Base-by-base conservation (phyloP, 23 tunicate species). In the Corella eumyota region DNA sequence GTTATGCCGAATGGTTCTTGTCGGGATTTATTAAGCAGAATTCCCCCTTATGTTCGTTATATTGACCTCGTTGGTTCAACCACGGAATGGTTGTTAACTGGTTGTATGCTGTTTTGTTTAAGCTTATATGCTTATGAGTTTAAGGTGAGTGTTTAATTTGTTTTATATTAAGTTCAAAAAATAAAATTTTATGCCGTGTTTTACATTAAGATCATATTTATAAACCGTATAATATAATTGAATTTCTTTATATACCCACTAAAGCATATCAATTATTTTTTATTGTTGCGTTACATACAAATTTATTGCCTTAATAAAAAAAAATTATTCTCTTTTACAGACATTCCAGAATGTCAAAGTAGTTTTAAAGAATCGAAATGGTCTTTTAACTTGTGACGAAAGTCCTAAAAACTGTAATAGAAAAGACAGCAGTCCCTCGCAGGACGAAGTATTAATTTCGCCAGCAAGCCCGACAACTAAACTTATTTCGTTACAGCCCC, bases 71-170 rank as follows among this genome's bases (percentile, higher is more conserved):
- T 69, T 31, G 81, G 76, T 30, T 75, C 94, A 3, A 19, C 58
- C 3, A 69, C 77, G 2, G 94, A 84, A 36, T 84, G 94, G 94
- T 36, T 84, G 47, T 52, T 84, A 13, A 75, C 94, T 4, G 73
- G 29, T 20, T 84, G 83, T 56, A 37, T 84, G 30, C 72, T 84
- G 6, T 29, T 84, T n/a, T 70, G 83, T 53, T 64, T 84, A 21
- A 61, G 77, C 28, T 54, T 84, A n/a, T 84, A 54, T 59, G 76
- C 83, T 0, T 84, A 84, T 58, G 94, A 84, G 61, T 84, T 84
- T 34, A 60, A 76, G 36, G 82, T 75, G 58, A 32, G 71, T 50
- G 4, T 34, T 19, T 4, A 38, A 3, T 15, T 40, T 11, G 11
- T 40, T 9, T 40, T 40, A 40, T 40, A 9, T 40, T 40, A 15